A percentile compares a stretch with the other conserved stretches of the same genome.
These are phyloP conservation scores for Brachynemurus nebulosus DNA, from an alignment of 2,888 invertebrate genomes.

Conservation along the genomic window DNA sequence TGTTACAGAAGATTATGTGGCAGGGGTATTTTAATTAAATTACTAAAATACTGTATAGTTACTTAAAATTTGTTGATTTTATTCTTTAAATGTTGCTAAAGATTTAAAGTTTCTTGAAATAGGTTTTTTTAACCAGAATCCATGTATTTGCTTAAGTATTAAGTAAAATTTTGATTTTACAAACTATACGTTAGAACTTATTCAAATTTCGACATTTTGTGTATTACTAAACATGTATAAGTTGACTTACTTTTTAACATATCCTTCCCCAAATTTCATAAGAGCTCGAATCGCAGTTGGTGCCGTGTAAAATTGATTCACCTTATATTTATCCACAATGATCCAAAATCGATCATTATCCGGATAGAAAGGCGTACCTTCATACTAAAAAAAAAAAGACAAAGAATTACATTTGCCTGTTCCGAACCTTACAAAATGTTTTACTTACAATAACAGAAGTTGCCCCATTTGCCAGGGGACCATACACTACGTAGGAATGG, in stretches of 20 bases:
- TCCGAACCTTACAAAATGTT: constrained; percentile 3
- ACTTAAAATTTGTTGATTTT: no score
- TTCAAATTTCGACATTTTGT: no score
- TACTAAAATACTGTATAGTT: no score
- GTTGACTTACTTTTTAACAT: constrained; percentile 53
- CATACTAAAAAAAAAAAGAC: constrained; percentile 50
- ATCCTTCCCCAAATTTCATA: constrained; percentile 85
- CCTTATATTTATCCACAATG: constrained; percentile 84
- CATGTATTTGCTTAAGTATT: no score
- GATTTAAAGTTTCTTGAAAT: no score
- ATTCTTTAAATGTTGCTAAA: no score
- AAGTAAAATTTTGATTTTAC: no score
- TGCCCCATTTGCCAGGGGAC: constrained; percentile 85
- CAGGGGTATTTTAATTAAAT: no score
- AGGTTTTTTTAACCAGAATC: no score
- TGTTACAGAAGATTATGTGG: no score
- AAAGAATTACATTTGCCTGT: background rate
- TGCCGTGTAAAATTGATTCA: constrained; percentile 95
- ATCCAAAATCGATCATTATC: constrained; percentile 88
- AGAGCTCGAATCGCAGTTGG: constrained; percentile 94
- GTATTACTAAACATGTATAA: no score
- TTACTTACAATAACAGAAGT: constrained; percentile 80
- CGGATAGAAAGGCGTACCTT: constrained; percentile 94
- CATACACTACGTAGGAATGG: constrained; percentile 87
- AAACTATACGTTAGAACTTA: no score